These are phyloP conservation scores for Metaphire vulgaris DNA, from an alignment of 1,140 invertebrate species.

Conservation along the genomic window DNA sequence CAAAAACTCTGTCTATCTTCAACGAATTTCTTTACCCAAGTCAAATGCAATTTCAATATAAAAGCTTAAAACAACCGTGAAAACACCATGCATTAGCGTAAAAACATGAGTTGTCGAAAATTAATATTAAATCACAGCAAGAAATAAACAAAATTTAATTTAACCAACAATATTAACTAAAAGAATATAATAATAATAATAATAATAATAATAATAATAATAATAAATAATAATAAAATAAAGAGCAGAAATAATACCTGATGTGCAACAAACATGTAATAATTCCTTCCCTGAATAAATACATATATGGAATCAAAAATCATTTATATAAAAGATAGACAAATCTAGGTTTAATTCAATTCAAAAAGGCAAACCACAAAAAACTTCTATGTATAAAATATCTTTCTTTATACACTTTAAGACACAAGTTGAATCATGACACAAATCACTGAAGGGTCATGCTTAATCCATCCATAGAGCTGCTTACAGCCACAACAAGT, in stretches of 20 bases:
- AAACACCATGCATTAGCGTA: too few species aligned
- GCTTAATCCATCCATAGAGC: too few species aligned
- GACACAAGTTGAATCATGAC: not conserved
- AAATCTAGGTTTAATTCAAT: not conserved
- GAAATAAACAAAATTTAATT: too few species aligned
- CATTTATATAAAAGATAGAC: not conserved
- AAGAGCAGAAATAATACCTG: not conserved
- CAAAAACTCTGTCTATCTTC: too few species aligned
- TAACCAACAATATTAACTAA: too few species aligned
- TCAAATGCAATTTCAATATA: too few species aligned
- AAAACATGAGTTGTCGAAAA: too few species aligned
- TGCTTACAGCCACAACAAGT: not conserved
- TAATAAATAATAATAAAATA: constrained; percentile 1
- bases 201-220: not conserved
- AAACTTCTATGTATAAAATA: not conserved
- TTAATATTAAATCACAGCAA: too few species aligned
- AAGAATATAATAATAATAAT: not conserved
- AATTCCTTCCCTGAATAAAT: not conserved
- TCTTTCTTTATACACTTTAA: not conserved
- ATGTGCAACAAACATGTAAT: not conserved
- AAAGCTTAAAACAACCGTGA: too few species aligned
- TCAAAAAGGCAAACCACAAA: not conserved
- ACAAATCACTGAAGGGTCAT: too few species aligned
- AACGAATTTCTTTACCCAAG: too few species aligned
- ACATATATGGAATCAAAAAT: not conserved